phyloP scores from a whole-genome alignment of 2,797 vertebrate species.

The Neomorphus geoffroyi region DNA sequence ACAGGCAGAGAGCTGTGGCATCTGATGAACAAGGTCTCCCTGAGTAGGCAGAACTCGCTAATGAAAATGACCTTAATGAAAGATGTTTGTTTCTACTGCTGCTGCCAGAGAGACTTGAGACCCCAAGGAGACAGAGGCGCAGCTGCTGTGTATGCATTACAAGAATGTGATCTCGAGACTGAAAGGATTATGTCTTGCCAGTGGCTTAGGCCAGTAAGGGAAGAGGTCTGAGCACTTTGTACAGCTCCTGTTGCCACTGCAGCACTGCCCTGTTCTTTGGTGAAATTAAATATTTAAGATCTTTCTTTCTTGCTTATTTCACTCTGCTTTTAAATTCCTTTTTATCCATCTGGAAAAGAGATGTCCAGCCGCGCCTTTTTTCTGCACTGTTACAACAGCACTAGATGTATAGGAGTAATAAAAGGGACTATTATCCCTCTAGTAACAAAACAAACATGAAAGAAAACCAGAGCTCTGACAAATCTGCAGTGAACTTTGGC shows the following conservation, averaged over 20 bases:
- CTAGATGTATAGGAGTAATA: not conserved
- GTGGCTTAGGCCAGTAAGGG: not conserved
- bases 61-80: slow-evolving; percentile 49
- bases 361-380: not conserved
- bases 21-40: slow-evolving; percentile 32
- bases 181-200: not conserved
- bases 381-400: not conserved
- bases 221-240: not conserved
- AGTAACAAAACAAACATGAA: slow-evolving; percentile 42
- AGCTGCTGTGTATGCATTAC: slow-evolving; percentile 21
- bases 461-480: slow-evolving; percentile 5
- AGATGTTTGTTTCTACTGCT: slow-evolving; percentile 21
- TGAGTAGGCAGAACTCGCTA: slow-evolving; percentile 11
- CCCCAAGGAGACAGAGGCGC: not conserved
- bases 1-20: not conserved
- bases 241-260: not conserved
- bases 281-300: slow-evolving; percentile 4
- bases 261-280: not conserved
- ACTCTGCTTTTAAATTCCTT: not conserved
- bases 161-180: not conserved
- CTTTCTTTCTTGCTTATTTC: slow-evolving; percentile 25
- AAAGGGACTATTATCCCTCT: slow-evolving; percentile 35
- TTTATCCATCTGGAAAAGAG: not conserved
- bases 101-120: not conserved
- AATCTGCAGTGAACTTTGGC: slow-evolving; percentile 44